Base-by-base conservation (phyloP, 2,888 invertebrate species). In the Sphaerophoria taeniata region DNA sequence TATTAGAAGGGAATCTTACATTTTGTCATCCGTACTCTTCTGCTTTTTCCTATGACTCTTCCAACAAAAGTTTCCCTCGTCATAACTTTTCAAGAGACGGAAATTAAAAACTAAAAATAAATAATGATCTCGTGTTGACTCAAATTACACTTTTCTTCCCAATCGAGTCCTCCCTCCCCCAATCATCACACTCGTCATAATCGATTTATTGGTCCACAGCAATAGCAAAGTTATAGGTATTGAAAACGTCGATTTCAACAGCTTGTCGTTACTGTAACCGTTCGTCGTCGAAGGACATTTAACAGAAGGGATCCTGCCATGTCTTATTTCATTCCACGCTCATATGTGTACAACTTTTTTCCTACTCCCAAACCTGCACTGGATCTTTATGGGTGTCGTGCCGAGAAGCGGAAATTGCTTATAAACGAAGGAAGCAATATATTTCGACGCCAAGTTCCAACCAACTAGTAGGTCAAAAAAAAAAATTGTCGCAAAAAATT, bases 21-120 rank as follows among this genome's bases (percentile, higher is more conserved):
- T n/a, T n/a, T n/a, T n/a, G n/a, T n/a, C n/a, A n/a, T n/a, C n/a
- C n/a, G n/a, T n/a, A n/a, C n/a, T n/a, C n/a, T n/a, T n/a, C n/a
- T n/a, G n/a, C n/a, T n/a, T n/a, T n/a, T n/a, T n/a, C n/a, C n/a
- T n/a, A n/a, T n/a, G n/a, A n/a, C n/a, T 67, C 34, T n/a, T 39
- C 1, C 4, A 49, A 12, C n/a, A 58, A 65, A 65, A 71, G 79
- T 47, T 43, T 70, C 34, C 9, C 34, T 53, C 71, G 24, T 55
- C 16, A 49, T 70, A 33, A 71, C 80, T 67, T 49, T 39, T 43
- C 31, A 24, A 12, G 6, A 24, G 81, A 36, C 85, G 85, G 85
- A 85, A 85, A 85, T 85, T 85, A 85, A 85, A 85, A 85, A 85
- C 85, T 81, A 81, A 85, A 85, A 80, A 81, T 81, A 85, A 80